Evolutionary conservation across 2,113 vertebrate genomes (phyloP), one percentile per base, ranked within the genome.

Genomic region (Bujurquina vittata): DNA sequence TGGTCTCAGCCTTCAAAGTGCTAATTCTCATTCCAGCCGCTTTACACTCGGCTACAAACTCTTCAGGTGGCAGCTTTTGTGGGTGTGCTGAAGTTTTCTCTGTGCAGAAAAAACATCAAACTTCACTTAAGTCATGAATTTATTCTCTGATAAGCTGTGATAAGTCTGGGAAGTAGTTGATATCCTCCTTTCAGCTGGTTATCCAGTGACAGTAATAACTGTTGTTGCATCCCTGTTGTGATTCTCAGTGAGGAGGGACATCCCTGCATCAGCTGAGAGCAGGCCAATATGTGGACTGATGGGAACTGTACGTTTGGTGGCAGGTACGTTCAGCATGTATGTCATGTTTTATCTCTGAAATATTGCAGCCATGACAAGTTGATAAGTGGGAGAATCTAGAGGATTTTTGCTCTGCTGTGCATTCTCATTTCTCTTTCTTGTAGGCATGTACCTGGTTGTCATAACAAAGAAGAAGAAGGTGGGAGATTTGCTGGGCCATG

Each of bases 391-490:
- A 49, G 29, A 29, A 31, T 52, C 65, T 5, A 20, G 23, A 3
- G 43, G 5, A 1, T 12, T 52, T 29, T 29, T 77, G 43, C 14
- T 73, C 14, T 15, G 29, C n/a, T 75, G 5, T 54, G 60, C 4
- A 3, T 55, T 18, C 14, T 75, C 3, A 6, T 15, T 4, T 46
- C 23, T 17, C 1, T 20, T 17, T 77, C 29, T 61, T 77, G 35
- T 73, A 99, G 98, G 98, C 40, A 97, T 95, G 0, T 99, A 99
- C 88, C 96, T 99, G 83, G 95, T 99, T 79, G 96, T 99, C 84
- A 97, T 99, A 94, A 98, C 97, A 33, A 97, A 97, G 95, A 99
- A 96, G 95, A 96, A 93, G 84, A 99, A 99, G 94, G 94, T 98
- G 84, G 98, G 98, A 40, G 97, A 98, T 84, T 95, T 98, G 88